A percentile compares a stretch with the other conserved stretches of the same genome.
These are phyloP conservation scores for Papilio polyxenes DNA, from an alignment of 1,140 invertebrate species.

Conservation along the genomic window DNA sequence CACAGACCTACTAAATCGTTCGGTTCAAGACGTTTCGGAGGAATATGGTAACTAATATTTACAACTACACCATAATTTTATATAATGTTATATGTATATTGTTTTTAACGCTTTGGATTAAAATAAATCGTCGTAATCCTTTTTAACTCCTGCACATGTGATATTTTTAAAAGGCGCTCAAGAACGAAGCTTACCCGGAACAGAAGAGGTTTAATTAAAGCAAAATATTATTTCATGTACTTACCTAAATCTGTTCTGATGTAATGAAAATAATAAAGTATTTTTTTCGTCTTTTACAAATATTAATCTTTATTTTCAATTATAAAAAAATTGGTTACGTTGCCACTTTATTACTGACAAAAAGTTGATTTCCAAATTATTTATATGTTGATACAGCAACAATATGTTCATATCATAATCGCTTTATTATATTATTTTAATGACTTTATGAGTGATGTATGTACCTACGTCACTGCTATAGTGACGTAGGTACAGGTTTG, in stretches of 20 bases:
- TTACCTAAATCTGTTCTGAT: not conserved
- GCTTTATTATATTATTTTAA: constrained; percentile 12
- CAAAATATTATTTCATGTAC: not conserved
- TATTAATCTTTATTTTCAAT: not conserved
- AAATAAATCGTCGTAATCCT: too few species aligned
- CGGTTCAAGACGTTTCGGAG: too few species aligned
- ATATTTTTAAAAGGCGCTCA: too few species aligned
- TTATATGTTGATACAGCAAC: not conserved
- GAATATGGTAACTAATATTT: too few species aligned
- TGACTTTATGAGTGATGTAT: not conserved
- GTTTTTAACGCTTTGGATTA: too few species aligned
- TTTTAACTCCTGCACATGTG: too few species aligned
- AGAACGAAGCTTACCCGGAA: not conserved
- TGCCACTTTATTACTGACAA: not conserved
- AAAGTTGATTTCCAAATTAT: not conserved
- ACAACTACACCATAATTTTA: too few species aligned
- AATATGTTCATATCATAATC: not conserved
- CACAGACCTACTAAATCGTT: too few species aligned
- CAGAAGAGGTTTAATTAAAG: not conserved
- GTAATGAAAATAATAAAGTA: not conserved
- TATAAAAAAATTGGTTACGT: not conserved
- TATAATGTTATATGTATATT: too few species aligned
- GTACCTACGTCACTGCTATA: not conserved
- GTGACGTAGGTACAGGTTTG: not conserved
- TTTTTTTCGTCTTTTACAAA: not conserved